phyloP scores from a whole-genome alignment of 64 coral and sea anemone species.

The Montipora cactus region DNA sequence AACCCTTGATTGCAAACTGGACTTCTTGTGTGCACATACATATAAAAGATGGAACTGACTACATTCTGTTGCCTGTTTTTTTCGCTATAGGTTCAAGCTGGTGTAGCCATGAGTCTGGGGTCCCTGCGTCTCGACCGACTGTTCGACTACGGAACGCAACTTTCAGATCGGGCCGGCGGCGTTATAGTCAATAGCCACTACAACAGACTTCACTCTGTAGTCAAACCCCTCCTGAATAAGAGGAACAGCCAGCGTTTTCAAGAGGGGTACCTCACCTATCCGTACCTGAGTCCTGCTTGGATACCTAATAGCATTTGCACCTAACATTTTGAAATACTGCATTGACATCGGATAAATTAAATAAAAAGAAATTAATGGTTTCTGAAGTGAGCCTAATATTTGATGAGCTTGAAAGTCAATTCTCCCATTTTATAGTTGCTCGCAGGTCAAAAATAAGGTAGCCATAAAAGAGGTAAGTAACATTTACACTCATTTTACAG shows the following conservation, averaged over 20 bases:
- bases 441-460: no score
- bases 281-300: conserved; percentile 52
- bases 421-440: no score
- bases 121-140: conserved; percentile 36
- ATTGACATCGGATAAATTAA: neutral
- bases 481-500: no score
- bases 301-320: conserved; percentile 62
- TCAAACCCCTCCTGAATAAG: conserved; percentile 38
- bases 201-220: conserved; percentile 25
- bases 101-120: conserved; percentile 35
- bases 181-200: conserved; percentile 22
- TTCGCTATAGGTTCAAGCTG: conserved; percentile 21
- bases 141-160: conserved; percentile 21
- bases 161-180: neutral
- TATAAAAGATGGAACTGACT: neutral
- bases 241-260: conserved; percentile 23
- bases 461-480: no score
- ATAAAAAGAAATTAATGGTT: neutral
- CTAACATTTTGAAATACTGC: neutral
- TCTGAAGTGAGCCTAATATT: neutral
- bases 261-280: conserved; percentile 56
- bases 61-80: neutral
- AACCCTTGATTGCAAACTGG: no score
- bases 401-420: no score
- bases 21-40: no score